Evolutionary conservation across 2,113 vertebrate genomes (phyloP).

Genomic region (Callocephalon fimbriatum): DNA sequence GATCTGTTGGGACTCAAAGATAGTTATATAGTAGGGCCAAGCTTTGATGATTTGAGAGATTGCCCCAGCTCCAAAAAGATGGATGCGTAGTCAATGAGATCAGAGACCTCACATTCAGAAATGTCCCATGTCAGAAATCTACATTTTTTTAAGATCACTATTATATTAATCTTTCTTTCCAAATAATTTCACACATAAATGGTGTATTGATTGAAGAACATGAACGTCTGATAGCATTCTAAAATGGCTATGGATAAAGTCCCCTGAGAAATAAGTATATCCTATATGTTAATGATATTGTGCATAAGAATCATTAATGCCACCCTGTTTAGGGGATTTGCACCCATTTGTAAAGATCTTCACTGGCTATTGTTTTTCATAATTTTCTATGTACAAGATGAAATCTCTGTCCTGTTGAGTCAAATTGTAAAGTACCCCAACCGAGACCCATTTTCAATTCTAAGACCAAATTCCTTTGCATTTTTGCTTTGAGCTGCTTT

Average conservation of each 20-base stretch:
- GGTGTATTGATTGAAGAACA: neutral
- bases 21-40: neutral
- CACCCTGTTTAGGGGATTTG: neutral
- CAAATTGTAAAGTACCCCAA: accelerated
- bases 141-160: neutral
- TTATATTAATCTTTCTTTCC: neutral
- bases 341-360: neutral
- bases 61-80: neutral
- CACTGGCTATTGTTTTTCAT: neutral
- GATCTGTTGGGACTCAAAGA: neutral
- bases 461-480: neutral
- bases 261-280: neutral
- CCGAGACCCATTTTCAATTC: neutral
- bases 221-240: neutral
- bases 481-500: neutral
- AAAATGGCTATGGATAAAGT: neutral
- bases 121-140: neutral
- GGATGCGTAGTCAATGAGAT: neutral
- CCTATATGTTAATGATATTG: neutral
- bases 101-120: neutral
- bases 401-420: neutral
- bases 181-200: neutral
- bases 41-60: neutral
- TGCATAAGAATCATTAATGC: neutral
- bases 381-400: neutral